Evolutionary conservation across 2,113 vertebrate species (phyloP).

Genomic region (Coracopsis vasa): DNA sequence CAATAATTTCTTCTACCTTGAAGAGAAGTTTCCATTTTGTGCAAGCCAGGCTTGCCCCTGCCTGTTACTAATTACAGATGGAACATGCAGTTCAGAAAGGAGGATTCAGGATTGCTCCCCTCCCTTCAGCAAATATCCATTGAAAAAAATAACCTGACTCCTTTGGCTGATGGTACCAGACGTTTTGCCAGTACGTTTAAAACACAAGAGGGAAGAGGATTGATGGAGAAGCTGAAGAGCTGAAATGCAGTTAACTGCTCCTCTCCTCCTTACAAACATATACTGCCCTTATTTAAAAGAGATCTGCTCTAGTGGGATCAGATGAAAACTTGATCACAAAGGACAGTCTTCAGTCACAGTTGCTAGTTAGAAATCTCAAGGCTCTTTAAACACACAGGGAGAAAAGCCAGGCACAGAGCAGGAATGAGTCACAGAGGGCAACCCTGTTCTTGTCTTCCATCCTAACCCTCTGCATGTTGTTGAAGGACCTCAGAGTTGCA

Average conservation of each 20-base stretch:
- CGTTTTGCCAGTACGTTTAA: neutral
- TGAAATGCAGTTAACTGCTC: neutral
- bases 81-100: slow-evolving; percentile 70
- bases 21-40: slow-evolving; percentile 2
- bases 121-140: slow-evolving; percentile 34
- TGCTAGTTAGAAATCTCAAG: neutral
- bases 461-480: neutral
- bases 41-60: slow-evolving; percentile 65
- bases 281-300: neutral
- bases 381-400: neutral
- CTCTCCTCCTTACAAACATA: neutral
- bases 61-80: slow-evolving; percentile 72
- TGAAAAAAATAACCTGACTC: neutral
- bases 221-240: neutral
- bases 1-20: slow-evolving; percentile 21
- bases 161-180: neutral
- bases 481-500: neutral
- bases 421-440: neutral
- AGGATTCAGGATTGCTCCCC: slow-evolving; percentile 42
- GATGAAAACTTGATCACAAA: neutral
- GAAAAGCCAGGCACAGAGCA: neutral
- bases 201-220: neutral
- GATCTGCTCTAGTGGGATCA: neutral
- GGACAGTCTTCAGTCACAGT: neutral
- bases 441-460: neutral